These are phyloP conservation scores for Cremastinae sp. DNA, from an alignment of 2,888 invertebrate species.

Conservation along the genomic window DNA sequence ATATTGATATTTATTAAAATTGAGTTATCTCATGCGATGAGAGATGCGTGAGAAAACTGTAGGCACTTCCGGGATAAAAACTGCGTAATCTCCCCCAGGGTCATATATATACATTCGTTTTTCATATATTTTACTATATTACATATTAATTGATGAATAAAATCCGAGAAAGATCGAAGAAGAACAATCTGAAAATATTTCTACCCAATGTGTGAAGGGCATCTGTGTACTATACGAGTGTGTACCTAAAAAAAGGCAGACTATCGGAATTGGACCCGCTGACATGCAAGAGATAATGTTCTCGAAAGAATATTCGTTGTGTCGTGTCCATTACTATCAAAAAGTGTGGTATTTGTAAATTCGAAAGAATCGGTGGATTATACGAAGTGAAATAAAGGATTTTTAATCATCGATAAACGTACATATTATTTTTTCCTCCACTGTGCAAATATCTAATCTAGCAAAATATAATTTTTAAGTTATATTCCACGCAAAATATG, in stretches of 20 bases:
- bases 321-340: constrained; percentile 23
- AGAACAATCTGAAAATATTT: constrained; percentile 34
- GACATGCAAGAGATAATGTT: constrained; percentile 18
- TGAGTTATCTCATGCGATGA: not conserved
- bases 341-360: constrained; percentile 44
- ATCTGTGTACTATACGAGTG: constrained; percentile 53
- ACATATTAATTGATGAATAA: constrained; percentile 53
- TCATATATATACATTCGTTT: constrained; percentile 61
- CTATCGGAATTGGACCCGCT: constrained; percentile 19
- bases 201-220: constrained; percentile 44
- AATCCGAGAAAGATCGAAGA: constrained; percentile 9
- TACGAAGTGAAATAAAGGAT: constrained; percentile 58
- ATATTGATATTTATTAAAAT: not conserved
- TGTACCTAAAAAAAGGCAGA: constrained; percentile 37
- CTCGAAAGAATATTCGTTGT: constrained; percentile 30
- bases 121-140: constrained; percentile 64
- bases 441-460: not conserved
- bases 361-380: constrained; percentile 41
- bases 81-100: constrained; percentile 52
- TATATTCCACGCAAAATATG: no score
- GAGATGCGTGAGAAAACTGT: not conserved
- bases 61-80: constrained; percentile 14
- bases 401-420: constrained; percentile 55
- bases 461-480: not conserved
- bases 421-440: not conserved